These are phyloP conservation scores for Cathartes aura DNA, from an alignment of 2,113 vertebrate species.

Conservation along the genomic window DNA sequence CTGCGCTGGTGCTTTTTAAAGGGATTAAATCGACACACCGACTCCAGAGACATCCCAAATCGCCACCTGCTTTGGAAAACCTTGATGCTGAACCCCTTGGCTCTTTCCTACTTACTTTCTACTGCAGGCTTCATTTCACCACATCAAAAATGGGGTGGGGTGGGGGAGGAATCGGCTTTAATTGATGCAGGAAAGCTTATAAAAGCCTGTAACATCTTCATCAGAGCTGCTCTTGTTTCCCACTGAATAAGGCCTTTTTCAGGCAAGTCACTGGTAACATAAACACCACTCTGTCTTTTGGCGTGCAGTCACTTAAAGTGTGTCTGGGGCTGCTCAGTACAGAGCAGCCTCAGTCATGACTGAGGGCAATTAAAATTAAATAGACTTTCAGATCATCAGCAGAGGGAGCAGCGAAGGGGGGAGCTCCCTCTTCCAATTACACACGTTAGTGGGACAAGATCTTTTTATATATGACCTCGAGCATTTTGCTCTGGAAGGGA, in stretches of 20 bases:
- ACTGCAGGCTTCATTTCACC: not conserved
- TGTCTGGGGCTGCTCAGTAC: not conserved
- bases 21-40: not conserved
- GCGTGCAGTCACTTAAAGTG: not conserved
- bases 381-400: not conserved
- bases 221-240: not conserved
- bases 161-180: not conserved
- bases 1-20: not conserved
- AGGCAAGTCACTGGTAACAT: not conserved
- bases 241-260: not conserved
- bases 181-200: not conserved
- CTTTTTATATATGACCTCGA: rapidly evolving
- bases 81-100: not conserved
- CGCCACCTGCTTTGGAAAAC: not conserved
- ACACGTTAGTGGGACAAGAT: not conserved
- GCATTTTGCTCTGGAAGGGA: not conserved
- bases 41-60: not conserved
- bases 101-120: not conserved
- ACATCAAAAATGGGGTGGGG: not conserved
- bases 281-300: not conserved
- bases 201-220: not conserved
- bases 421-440: not conserved
- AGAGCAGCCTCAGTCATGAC: not conserved
- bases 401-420: not conserved
- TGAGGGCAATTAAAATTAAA: not conserved